Evolutionary conservation across 2,797 vertebrate genomes (phyloP), one percentile per base, ranked within the genome.

Genomic region (Danio aesculapii): DNA sequence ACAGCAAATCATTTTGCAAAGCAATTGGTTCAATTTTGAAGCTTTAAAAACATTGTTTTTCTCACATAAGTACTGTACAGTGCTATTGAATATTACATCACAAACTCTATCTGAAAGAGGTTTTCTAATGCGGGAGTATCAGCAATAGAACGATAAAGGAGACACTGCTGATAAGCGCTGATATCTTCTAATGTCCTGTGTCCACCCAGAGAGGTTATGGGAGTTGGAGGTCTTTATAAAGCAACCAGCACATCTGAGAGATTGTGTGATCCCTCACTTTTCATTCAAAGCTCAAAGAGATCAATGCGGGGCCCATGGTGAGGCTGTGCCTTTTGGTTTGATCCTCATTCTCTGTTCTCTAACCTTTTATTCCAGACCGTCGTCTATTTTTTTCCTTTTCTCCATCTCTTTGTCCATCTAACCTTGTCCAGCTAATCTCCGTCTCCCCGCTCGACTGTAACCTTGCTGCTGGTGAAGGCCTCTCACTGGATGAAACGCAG

Each of bases 241-340:
- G 43, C 77, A 43, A 49, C 21, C 76, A 62, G 49, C 47, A 83
- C 76, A 83, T 83, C 70, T 68, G 43, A 83, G 47, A 41, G 14
- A 7, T 47, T 55, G 63, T 74, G 55, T 83, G 82, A 83, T 79
- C 63, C 77, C 41, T 7, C 57, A 69, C 70, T 62, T 47, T 49
- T 74, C 63, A 79, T 73, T 53, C 57, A 69, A 62, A 75, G 63
- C 70, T 61, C 63, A 61, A 62, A 79, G 63, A 83, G 62, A 75
- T 83, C 82, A 79, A 75, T 79, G 71, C 30, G 14, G 57, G 39
- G 72, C 76, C 19, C 14, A 5, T 55, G 41, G 77, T 4, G 68
- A 79, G 61, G 70, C 57, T 73, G 47, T 63, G 43, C 52, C 53
- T 68, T 75, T 69, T 39, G 7, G 46, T 58, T 75, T 72, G 62